Conservation (phyloP, 2,797 vertebrate genomes). For the Peromyscus melanophrys region DNA sequence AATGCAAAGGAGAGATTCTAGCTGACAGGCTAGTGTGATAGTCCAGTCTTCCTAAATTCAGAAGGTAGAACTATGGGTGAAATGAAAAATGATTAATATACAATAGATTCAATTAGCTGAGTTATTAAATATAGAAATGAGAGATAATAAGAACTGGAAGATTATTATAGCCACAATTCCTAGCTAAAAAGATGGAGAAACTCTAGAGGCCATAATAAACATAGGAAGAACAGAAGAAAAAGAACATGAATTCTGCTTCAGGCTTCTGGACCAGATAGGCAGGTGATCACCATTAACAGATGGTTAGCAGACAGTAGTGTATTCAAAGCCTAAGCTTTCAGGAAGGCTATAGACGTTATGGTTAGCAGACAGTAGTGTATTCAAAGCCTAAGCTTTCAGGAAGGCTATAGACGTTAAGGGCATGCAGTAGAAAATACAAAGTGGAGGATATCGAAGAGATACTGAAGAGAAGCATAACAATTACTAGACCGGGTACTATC, state of each 20-base stretch:
- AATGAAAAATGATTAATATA: constrained; percentile 20
- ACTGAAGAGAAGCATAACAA: background rate
- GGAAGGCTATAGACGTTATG: background rate
- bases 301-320: background rate
- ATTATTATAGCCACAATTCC: background rate
- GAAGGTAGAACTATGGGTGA: background rate
- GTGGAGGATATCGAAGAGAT: background rate
- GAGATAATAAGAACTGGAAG: background rate
- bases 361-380: too few relatives aligned
- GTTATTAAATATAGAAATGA: background rate
- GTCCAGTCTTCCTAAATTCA: constrained; percentile 39
- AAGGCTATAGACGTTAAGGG: too few relatives aligned
- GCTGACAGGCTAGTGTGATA: background rate
- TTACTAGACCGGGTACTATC: background rate
- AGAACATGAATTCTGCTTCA: background rate
- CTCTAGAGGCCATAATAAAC: background rate
- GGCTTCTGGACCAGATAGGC: background rate
- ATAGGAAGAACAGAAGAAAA: background rate
- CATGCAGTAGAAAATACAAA: background rate
- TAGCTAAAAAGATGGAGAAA: background rate
- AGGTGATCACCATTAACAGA: background rate
- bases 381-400: too few relatives aligned
- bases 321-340: background rate
- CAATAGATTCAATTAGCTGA: background rate
- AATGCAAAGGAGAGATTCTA: background rate